phyloP scores from a whole-genome alignment of 2,888 invertebrate genomes.

The Aromia moschata region DNA sequence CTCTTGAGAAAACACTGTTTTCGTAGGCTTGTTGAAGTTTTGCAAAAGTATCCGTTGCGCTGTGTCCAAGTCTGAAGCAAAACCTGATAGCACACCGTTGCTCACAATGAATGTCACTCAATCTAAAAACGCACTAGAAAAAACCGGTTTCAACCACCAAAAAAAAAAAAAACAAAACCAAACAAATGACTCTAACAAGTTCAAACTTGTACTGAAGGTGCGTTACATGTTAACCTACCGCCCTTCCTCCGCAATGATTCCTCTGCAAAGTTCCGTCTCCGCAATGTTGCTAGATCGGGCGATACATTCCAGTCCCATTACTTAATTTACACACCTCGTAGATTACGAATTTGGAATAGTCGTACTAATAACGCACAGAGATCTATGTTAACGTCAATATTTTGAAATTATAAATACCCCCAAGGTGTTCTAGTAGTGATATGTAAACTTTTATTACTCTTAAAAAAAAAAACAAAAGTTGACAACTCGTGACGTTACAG shows the following conservation, averaged over 20 bases:
- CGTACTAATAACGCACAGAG: too few relatives aligned
- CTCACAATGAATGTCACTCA: background rate
- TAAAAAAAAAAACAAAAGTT: too few relatives aligned
- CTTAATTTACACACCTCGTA: background rate
- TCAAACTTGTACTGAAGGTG: background rate
- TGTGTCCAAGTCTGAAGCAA: background rate
- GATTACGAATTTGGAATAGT: too few relatives aligned
- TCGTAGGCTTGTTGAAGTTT: background rate
- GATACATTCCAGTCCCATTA: background rate
- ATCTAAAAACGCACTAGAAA: background rate
- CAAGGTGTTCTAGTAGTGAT: too few relatives aligned
- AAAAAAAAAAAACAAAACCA: too few relatives aligned
- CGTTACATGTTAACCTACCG: background rate
- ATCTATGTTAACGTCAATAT: too few relatives aligned
- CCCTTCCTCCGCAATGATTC: too few relatives aligned
- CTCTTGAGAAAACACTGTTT: slow-evolving; percentile 9
- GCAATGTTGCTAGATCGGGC: background rate
- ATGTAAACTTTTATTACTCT: too few relatives aligned
- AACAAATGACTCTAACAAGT: background rate
- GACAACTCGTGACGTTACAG: too few relatives aligned
- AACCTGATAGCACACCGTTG: background rate
- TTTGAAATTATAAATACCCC: too few relatives aligned
- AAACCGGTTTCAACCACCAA: too few relatives aligned
- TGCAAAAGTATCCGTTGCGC: background rate
- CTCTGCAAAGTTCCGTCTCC: background rate